Evolutionary conservation across 2,888 invertebrate genomes (phyloP), one percentile per base, ranked within the genome.

Genomic region (Automeris io): DNA sequence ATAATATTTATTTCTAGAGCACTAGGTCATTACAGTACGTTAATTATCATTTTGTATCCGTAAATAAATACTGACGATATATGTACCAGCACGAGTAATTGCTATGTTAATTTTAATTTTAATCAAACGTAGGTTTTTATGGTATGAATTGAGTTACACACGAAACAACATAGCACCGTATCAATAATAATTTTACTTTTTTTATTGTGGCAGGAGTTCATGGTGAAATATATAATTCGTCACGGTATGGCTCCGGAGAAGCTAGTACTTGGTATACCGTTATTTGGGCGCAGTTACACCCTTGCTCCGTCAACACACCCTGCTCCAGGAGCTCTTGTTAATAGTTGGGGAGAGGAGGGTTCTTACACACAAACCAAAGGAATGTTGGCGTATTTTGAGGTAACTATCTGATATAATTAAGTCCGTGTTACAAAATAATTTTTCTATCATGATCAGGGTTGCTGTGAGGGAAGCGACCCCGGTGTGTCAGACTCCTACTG

Each of bases 241-340:
- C 87, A 88, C 37, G 92, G 93, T 0, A 88, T 92, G 47, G 89
- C 91, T 2, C 78, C 89, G 0, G 88, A 89, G 2, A 94, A 94
- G 67, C 68, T 94, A 2, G 88, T 94, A 2, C 70, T 94, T 1
- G 94, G 93, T 0, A 77, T 94, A 29, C 93, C 94, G 0, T 82
- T 93, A 25, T 94, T 91, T 56, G 94, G 93, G 0, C 88, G 91
- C 40, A 90, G 91, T 7, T 94, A 93, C 58, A 91, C 90, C 0
- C 70, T 95, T 16, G 87, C 88, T 26, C 74, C 88, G 8, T 65
- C 79, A 0, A 88, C 90, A 6, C 57, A 71, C 12, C 88, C 89
- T 0, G 57, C 75, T 0, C 88, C 89, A 0, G 91, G 92, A 0
- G 88, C 92, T 0, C 72, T 86, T 0, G 81, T 91, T 34, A 72